Evolutionary conservation across 2,888 invertebrate genomes (phyloP), one percentile per base, ranked within the genome.

Genomic region (Cosmia pyralina): DNA sequence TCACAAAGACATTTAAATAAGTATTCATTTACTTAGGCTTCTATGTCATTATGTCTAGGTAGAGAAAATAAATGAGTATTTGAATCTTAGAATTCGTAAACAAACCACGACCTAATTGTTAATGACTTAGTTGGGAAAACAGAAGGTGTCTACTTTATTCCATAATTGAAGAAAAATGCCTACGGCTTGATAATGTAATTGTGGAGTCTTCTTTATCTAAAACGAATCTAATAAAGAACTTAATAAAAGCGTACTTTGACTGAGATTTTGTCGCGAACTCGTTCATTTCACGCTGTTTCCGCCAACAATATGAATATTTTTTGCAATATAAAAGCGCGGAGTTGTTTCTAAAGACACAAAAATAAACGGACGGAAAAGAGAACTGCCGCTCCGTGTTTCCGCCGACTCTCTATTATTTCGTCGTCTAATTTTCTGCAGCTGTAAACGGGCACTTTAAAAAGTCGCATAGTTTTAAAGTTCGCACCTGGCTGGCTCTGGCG

Each of bases 401-500:
- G 71, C 67, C 75, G 74, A 65, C 76, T 60, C 85, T 80, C 84
- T 85, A 87, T 88, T 89, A 89, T 90, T 87, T 71, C 84, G 80
- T 69, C 85, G 90, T 91, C 89, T 91, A 92, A 92, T 92, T 92
- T 91, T 89, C 86, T 88, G 87, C 88, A 90, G 88, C 85, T 90
- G 89, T 89, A 88, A 91, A 88, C 88, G 87, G 87, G 88, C 88
- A 84, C 88, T 90, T 87, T 85, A 86, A 91, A 90, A 87, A 87
- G 85, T 87, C 83, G 88, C 88, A 85, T 81, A 88, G 89, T 88
- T 89, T 86, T 87, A 80, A 89, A 90, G 88, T 87, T 89, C 81
- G 86, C 88, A 89, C 90, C 88, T 89, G 82, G 82, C 87, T 83
- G 86, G 69, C 62, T 88, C 88, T 82, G 81, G 85, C 87, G 88